phyloP scores from a whole-genome alignment of 1,140 invertebrate genomes.

The Drosophila nikananu region DNA sequence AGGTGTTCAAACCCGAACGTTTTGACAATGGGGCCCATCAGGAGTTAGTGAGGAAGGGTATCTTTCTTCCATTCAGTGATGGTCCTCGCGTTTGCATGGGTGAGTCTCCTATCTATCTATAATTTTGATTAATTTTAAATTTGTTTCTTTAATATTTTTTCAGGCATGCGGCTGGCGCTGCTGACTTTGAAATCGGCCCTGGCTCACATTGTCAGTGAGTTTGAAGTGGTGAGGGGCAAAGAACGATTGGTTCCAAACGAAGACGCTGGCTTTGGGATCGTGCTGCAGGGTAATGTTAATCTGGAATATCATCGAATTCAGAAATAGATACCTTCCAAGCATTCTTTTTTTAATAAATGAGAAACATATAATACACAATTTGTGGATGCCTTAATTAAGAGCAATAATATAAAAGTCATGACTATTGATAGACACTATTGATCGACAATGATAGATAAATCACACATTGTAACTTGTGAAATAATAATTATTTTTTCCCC shows the following conservation, averaged over 20 bases:
- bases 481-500: neutral
- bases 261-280: slow-evolving; percentile 64
- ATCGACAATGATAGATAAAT: neutral
- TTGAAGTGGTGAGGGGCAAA: slow-evolving; percentile 49
- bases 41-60: slow-evolving; percentile 56
- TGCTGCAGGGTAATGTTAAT: slow-evolving; percentile 62
- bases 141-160: neutral
- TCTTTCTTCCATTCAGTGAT: slow-evolving; percentile 78
- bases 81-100: slow-evolving; percentile 80
- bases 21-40: slow-evolving; percentile 66
- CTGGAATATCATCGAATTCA: slow-evolving; percentile 54
- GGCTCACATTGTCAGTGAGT: slow-evolving; percentile 59
- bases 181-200: slow-evolving; percentile 65
- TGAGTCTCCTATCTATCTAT: slow-evolving; percentile 6
- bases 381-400: neutral
- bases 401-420: neutral
- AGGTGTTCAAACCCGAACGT: slow-evolving; percentile 90
- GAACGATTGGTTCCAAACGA: slow-evolving; percentile 30
- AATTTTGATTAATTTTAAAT: neutral
- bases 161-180: slow-evolving; percentile 56
- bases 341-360: neutral
- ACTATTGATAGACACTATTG: no score
- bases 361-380: neutral
- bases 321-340: slow-evolving; percentile 24
- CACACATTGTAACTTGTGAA: slow-evolving; percentile 3